Base-by-base conservation (phyloP, 1,140 invertebrate species). In the Brachionus sp. region DNA sequence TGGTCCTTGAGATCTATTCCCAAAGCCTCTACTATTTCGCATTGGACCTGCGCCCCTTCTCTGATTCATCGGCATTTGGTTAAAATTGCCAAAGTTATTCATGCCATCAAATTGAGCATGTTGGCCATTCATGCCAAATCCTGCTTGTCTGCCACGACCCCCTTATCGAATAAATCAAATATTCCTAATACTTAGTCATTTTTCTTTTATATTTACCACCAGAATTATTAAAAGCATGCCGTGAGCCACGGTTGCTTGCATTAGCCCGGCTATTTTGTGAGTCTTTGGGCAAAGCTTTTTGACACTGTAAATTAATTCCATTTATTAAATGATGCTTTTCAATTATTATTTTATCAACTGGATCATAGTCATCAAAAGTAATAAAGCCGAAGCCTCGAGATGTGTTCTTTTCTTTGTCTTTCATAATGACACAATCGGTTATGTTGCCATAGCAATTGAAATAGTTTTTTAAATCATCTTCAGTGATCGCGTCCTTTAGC, bases 371-470 rank as follows among this genome's bases (percentile, higher is more conserved):
- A 88, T 97, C 94, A 88, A 96, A 97, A 88, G 96, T 95, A 25
- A 98, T 93, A 88, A 97, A 97, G 6, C 93, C 95, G 89, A 97
- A 97, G n/a, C 95, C 95, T 75, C 95, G 90, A 84, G 95, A 95
- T 87, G 95, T 95, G 19, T 94, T 94, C 6, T 94, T 95, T 82
- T 93, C 93, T 82, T 90, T 89, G 66, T 73, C 44, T 62, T 33
- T 44, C 77, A 82, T 68, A 9, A 84, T 33, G 12, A 96, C 95
- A 1, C 93, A 94, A n/a, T 97, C 94, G 85, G 97, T 93, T 85
- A 93, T 94, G 16, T 83, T 84, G 83, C 16, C 53, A 80, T 50
- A 39, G 9, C 39, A 95, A 68, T 92, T 92, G 90, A 98, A 98
- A 92, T 97, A 98, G 86, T 96, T 95, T 86, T 93, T 92, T 83